phyloP scores from a whole-genome alignment of 2,888 invertebrate species.

The Metallyticus violacea region DNA sequence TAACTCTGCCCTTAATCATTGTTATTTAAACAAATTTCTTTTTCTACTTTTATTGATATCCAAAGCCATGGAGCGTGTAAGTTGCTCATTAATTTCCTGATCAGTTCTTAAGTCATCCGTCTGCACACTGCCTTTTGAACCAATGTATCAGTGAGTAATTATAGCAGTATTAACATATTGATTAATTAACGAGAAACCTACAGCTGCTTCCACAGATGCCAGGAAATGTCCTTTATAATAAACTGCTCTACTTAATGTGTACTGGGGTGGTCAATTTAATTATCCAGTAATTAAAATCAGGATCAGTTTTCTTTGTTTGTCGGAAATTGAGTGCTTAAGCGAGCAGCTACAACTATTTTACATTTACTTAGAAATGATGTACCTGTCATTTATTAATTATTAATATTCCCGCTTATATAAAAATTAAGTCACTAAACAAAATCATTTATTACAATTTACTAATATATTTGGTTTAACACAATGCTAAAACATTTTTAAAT shows the following conservation, averaged over 20 bases:
- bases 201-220: neutral
- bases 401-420: too few relatives aligned
- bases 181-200: neutral
- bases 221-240: neutral
- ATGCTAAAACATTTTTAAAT: too few relatives aligned
- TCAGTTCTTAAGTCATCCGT: neutral
- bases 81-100: neutral
- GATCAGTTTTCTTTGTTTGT: too few relatives aligned
- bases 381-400: too few relatives aligned
- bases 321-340: too few relatives aligned
- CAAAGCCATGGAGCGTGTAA: neutral
- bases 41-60: neutral
- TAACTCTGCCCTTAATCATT: neutral
- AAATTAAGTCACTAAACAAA: too few relatives aligned
- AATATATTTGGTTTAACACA: too few relatives aligned
- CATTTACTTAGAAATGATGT: too few relatives aligned
- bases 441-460: too few relatives aligned
- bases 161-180: neutral
- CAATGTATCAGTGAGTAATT: neutral
- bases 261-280: neutral
- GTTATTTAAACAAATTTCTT: neutral
- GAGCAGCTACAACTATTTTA: too few relatives aligned
- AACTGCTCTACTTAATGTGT: neutral
- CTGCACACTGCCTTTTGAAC: neutral
- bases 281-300: too few relatives aligned